phyloP scores from a whole-genome alignment of 2,113 vertebrate species.

The Salvelinus namaycush region DNA sequence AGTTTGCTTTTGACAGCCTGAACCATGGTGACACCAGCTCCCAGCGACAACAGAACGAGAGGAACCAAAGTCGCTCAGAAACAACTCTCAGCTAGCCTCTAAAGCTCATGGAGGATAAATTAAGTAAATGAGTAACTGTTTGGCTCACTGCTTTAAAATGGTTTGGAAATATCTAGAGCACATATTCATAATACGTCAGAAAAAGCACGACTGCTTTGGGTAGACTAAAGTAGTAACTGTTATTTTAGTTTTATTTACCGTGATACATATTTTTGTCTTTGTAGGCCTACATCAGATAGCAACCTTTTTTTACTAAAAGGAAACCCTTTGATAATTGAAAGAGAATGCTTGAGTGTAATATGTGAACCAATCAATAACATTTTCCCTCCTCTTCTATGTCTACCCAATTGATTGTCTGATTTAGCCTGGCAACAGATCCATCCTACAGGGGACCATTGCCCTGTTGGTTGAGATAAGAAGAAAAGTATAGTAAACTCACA shows the following conservation, averaged over 20 bases:
- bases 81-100: conserved; percentile 15
- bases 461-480: conserved; percentile 37
- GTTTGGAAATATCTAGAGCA: conserved; percentile 1
- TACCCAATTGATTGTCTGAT: conserved; percentile 43
- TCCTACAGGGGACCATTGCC: conserved; percentile 24
- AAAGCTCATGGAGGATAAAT: conserved; percentile 19
- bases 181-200: conserved; percentile 17
- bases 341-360: conserved; percentile 31
- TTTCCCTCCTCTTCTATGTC: conserved; percentile 14
- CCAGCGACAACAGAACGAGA: conserved; percentile 20
- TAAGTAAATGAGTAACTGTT: conserved; percentile 33
- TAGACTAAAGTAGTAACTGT: not conserved
- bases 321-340: conserved; percentile 27
- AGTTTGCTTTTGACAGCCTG: conserved; percentile 53
- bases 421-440: conserved; percentile 26
- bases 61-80: conserved; percentile 36
- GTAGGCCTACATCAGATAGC: not conserved
- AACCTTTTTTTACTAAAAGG: not conserved
- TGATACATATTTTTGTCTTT: not conserved
- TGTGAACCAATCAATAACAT: conserved; percentile 25
- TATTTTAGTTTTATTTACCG: not conserved
- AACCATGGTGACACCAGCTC: conserved; percentile 40
- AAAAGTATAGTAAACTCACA: conserved; percentile 27
- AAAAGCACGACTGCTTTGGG: not conserved
- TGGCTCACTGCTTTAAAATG: conserved; percentile 20